These are phyloP conservation scores for Acanthurus lineatus DNA, from an alignment of 2,797 vertebrate species.

Conservation along the genomic window DNA sequence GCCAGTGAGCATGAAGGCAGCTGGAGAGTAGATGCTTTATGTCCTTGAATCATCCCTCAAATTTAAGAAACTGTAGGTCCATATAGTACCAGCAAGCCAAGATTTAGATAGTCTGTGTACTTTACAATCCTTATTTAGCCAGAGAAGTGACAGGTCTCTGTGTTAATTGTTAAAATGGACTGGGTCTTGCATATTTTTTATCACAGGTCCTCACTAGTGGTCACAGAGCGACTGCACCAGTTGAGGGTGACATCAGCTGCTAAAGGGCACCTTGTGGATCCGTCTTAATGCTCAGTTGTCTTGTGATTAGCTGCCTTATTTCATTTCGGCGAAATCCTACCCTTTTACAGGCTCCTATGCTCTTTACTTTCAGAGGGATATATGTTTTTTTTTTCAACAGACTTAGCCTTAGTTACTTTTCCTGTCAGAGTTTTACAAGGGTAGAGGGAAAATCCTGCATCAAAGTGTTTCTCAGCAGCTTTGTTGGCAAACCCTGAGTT, in stretches of 20 bases:
- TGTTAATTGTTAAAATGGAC: conserved; percentile 8
- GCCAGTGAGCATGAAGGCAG: background rate
- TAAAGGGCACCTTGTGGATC: conserved; percentile 38
- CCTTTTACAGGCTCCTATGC: conserved; percentile 7
- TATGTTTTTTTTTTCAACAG: conserved; percentile 16
- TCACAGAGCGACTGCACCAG: background rate
- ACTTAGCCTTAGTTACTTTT: conserved; percentile 42
- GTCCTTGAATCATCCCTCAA: background rate
- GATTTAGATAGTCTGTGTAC: background rate
- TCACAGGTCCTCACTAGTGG: background rate
- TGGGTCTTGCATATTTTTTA: background rate
- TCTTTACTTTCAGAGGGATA: conserved; percentile 13
- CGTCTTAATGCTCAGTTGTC: conserved; percentile 45
- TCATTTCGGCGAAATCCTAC: conserved; percentile 37
- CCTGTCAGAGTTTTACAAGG: conserved; percentile 36
- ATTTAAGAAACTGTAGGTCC: too few relatives aligned
- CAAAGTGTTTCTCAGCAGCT: conserved; percentile 68
- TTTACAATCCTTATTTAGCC: background rate
- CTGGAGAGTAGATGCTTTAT: conserved; percentile 20
- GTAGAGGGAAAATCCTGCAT: conserved; percentile 61
- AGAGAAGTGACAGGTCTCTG: background rate
- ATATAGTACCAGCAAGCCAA: background rate
- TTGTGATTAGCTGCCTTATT: conserved; percentile 37
- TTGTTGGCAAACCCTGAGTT: conserved; percentile 60
- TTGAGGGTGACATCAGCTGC: conserved; percentile 18